Conservation (phyloP, 2,113 vertebrate genomes). For the Formicarius rufipectus region DNA sequence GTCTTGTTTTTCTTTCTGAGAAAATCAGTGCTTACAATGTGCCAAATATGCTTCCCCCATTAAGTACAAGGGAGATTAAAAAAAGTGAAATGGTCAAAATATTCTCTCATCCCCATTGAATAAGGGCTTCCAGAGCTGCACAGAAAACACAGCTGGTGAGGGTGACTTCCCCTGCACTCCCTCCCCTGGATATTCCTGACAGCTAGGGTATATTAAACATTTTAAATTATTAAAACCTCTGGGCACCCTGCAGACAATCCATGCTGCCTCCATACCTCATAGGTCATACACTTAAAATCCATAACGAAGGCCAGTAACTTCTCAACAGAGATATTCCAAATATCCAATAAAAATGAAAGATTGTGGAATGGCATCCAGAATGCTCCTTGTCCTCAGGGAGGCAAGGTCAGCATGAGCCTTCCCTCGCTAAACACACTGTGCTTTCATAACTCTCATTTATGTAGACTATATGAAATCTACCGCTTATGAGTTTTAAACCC, state of each 20-base stretch:
- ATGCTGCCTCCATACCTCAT: background rate
- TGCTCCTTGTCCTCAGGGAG: slow-evolving; percentile 22
- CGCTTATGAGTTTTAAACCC: background rate
- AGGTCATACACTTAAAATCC: background rate
- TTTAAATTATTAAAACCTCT: slow-evolving; percentile 6
- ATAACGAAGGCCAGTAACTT: background rate
- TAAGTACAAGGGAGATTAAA: background rate
- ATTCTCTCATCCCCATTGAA: background rate
- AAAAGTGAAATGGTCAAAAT: background rate
- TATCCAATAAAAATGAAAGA: slow-evolving; percentile 54
- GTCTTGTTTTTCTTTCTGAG: slow-evolving; percentile 11
- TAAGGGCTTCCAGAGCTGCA: background rate
- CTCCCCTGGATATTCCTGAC: background rate
- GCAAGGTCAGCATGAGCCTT: slow-evolving; percentile 24
- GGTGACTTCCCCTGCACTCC: background rate
- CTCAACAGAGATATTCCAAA: slow-evolving; percentile 24
- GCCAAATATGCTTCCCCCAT: background rate
- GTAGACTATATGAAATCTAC: background rate
- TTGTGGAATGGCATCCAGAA: slow-evolving; percentile 22
- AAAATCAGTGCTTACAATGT: background rate
- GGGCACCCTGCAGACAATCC: background rate
- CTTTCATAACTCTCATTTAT: slow-evolving; percentile 46
- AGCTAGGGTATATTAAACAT: slow-evolving; percentile 14
- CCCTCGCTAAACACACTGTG: background rate
- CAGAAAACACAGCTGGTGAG: background rate